phyloP scores from a whole-genome alignment of 2,888 invertebrate species.

The Nomada ruficornis region DNA sequence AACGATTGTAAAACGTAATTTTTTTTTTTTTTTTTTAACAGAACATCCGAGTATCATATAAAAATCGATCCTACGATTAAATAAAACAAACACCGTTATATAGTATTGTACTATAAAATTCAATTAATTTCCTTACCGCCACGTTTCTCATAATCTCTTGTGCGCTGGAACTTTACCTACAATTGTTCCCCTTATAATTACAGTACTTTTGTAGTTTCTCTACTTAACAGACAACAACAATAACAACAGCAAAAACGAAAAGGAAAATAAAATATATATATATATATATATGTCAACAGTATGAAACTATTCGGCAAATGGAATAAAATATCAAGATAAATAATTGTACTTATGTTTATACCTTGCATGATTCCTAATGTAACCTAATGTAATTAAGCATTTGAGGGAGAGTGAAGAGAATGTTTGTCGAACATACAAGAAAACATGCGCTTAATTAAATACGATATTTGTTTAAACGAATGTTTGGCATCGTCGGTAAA shows the following conservation, averaged over 20 bases:
- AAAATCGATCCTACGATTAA: neutral
- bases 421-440: slow-evolving; percentile 1
- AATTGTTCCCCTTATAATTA: slow-evolving; percentile 57
- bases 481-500: slow-evolving; percentile 30
- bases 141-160: slow-evolving; percentile 45
- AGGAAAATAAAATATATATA: neutral
- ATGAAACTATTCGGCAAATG: neutral
- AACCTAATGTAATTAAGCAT: slow-evolving; percentile 1
- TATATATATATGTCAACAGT: neutral
- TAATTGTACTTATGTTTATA: neutral
- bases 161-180: slow-evolving; percentile 58
- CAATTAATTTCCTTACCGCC: slow-evolving; percentile 36
- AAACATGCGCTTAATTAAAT: neutral
- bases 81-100: slow-evolving; percentile 44
- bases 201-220: slow-evolving; percentile 25
- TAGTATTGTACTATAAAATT: slow-evolving; percentile 51
- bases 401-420: slow-evolving; percentile 9
- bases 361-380: neutral
- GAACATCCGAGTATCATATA: too few relatives aligned
- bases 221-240: slow-evolving; percentile 5
- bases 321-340: slow-evolving; percentile 13
- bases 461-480: slow-evolving; percentile 26
- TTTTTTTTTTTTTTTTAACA: neutral
- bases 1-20: neutral
- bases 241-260: slow-evolving; percentile 3